phyloP scores from a whole-genome alignment of 2,888 invertebrate species.

The Polia nebulosa region DNA sequence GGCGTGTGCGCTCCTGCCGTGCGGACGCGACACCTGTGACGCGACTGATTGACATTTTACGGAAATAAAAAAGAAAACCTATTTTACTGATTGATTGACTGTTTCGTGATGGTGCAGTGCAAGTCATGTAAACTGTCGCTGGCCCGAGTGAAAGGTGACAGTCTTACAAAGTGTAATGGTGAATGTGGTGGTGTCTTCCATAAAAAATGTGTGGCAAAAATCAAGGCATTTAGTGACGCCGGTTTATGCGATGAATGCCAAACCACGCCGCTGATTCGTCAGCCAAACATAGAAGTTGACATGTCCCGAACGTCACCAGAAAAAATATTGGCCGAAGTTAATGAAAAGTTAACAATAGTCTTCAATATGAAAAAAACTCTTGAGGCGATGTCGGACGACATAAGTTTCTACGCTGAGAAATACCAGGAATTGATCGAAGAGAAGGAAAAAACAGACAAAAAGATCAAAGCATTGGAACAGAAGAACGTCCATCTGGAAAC shows the following conservation, averaged over 20 bases:
- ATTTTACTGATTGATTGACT: neutral
- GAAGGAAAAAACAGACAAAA: conserved; percentile 5
- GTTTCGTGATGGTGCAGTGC: neutral
- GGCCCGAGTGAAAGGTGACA: neutral
- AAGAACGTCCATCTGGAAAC: neutral
- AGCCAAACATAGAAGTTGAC: neutral
- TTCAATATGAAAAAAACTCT: conserved; percentile 2
- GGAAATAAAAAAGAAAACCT: neutral
- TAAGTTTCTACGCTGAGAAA: neutral
- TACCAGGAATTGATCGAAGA: conserved; percentile 2
- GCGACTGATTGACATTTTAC: neutral
- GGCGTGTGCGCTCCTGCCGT: too few species aligned
- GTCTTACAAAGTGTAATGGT: neutral
- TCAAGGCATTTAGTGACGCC: neutral
- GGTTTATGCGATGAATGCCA: conserved; percentile 1
- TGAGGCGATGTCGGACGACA: neutral
- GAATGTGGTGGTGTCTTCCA: conserved; percentile 2
- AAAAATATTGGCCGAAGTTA: conserved; percentile 1
- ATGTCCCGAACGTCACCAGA: neutral
- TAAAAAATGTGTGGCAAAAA: conserved; percentile 1
- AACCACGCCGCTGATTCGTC: neutral
- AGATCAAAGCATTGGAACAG: conserved; percentile 1
- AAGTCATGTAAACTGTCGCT: conserved; percentile 1
- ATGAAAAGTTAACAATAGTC: conserved; percentile 1
- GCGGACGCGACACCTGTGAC: too few species aligned